phyloP scores from a whole-genome alignment of 1,140 invertebrate genomes.

The Panonychus citri region DNA sequence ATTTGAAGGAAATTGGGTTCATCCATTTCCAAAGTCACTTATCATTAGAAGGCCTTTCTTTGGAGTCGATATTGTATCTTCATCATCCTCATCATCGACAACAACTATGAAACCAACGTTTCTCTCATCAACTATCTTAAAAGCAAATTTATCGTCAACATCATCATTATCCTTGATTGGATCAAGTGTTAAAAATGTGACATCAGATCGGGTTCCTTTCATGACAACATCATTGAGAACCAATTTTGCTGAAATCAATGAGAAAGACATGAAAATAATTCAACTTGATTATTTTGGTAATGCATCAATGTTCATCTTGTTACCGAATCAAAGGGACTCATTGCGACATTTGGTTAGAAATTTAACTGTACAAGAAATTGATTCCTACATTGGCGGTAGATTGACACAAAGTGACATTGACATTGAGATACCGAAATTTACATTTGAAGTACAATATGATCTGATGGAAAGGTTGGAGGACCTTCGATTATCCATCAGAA shows the following conservation, averaged over 20 bases:
- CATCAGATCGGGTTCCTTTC: not conserved
- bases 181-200: no score
- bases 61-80: not conserved
- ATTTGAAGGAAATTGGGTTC: conserved; percentile 56
- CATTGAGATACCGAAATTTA: conserved; percentile 1
- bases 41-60: not conserved
- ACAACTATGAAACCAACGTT: no score
- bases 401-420: not conserved
- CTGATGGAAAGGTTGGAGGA: not conserved
- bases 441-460: not conserved
- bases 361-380: not conserved
- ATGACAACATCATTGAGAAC: not conserved
- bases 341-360: not conserved
- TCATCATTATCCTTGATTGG: no score
- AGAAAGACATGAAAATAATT: not conserved
- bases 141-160: no score
- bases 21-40: conserved; percentile 34
- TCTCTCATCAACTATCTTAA: no score
- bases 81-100: not conserved
- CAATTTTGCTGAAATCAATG: not conserved
- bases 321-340: not conserved
- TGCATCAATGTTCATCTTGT: not conserved
- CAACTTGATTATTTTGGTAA: not conserved
- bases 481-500: not conserved
- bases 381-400: not conserved